Base-by-base conservation (phyloP, 2,888 invertebrate species). In the Helobdella robusta region DNA sequence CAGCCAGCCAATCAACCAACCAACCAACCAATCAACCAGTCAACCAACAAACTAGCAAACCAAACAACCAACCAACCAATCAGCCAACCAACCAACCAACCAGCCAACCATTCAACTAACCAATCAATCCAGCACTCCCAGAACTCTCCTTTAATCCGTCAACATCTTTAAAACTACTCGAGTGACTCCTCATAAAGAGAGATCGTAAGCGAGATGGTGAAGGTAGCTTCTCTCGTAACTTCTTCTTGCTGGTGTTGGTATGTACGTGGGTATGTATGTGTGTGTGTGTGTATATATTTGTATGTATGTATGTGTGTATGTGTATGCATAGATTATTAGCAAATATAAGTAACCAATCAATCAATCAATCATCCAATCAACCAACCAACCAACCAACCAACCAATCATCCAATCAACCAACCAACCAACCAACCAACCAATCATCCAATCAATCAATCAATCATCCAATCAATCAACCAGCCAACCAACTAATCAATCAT, bases 181-280 rank as follows among this genome's bases (percentile, higher is more conserved):
- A 62, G 34, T 50, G 62, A 50, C 62, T 62, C 50, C 62, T 48
- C 23, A 48, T 36, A 34, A 62, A 62, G 32, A 62, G 46, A 20
- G 48, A 32, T 25, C 50, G 48, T 18, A 62, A 46, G 8, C 62
- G 28, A 2, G 62, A 62, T 18, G 62, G 62, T 4, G 62, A 62
- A 2, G 60, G 60, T n/a, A 44, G 6, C 44, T 60, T 60, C 60
- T 60, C 60, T 35, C 36, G n/a, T 15, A 60, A 18, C 23, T 46
- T 48, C 62, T 62, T 62, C 46, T 62, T 62, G 62, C 62, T 62
- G 62, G n/a, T n/a, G n/a, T n/a, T 25, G n/a, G 32, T 25, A 25
- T 28, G 8, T 25, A 56, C 5, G n/a, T 28, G n/a, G 3, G 2
- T 28, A n/a, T n/a, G 32, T 25, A 1, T n/a, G 5, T 1, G 15